These are phyloP conservation scores for Ellobium chinense DNA, from an alignment of 2,888 invertebrate genomes.

Conservation along the genomic window DNA sequence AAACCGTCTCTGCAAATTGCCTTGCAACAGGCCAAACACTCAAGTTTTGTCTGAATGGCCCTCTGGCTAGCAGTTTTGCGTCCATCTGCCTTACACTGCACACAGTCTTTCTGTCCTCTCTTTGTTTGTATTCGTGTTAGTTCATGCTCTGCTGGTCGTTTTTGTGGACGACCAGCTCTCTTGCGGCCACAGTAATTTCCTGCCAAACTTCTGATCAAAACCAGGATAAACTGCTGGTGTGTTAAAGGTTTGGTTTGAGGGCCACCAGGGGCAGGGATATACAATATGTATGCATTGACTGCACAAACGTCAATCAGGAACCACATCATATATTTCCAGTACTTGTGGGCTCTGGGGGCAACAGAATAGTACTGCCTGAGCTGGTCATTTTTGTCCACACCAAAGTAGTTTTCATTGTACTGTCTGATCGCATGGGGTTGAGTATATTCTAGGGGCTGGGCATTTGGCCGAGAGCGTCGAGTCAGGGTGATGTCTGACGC, in stretches of 20 bases:
- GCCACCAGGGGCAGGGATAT: neutral
- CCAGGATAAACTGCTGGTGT: slow-evolving; percentile 21
- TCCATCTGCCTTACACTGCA: neutral
- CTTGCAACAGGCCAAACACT: neutral
- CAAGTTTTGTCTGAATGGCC: neutral
- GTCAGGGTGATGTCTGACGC: neutral
- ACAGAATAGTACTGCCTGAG: slow-evolving; percentile 7
- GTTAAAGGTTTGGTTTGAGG: neutral
- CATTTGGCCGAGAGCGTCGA: neutral
- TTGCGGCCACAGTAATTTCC: neutral
- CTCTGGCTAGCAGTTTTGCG: neutral
- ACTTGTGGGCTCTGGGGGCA: slow-evolving; percentile 13
- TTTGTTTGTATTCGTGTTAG: neutral
- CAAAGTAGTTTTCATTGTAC: slow-evolving; percentile 7
- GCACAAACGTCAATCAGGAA: neutral
- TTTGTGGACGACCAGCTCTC: neutral
- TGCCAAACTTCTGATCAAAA: neutral
- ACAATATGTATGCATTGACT: slow-evolving; percentile 33
- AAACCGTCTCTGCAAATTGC: neutral
- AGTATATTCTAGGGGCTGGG: neutral
- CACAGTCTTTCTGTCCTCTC: slow-evolving; percentile 7
- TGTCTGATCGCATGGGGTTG: slow-evolving; percentile 16
- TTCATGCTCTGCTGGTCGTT: neutral
- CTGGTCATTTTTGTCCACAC: slow-evolving; percentile 25
- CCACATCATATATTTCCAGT: slow-evolving; percentile 21